A percentile compares a stretch with the other conserved stretches of the same genome.
Evolutionary conservation across 2,888 invertebrate genomes (phyloP).

Genomic region (Mesochorus sp.): DNA sequence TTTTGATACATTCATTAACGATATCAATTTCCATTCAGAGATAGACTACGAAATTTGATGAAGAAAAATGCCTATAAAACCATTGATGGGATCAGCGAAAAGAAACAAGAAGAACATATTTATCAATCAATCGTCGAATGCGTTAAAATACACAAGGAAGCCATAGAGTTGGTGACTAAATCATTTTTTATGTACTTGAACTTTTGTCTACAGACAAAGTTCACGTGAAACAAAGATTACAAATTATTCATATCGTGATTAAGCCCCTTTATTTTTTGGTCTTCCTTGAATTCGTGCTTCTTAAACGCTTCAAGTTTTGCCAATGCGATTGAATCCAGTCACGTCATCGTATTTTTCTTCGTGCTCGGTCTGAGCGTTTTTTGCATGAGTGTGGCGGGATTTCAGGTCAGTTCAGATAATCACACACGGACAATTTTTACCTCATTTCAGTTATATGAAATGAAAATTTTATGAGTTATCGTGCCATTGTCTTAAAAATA

Average conservation of each 20-base stretch:
- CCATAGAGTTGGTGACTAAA: conserved; percentile 55
- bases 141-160: conserved; percentile 55
- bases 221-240: no score
- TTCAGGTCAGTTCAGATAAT: conserved; percentile 52
- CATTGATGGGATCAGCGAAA: background rate
- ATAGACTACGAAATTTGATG: conserved; percentile 20
- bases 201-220: no score
- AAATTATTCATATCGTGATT: background rate
- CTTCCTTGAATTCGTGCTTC: background rate
- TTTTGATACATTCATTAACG: no score
- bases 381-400: conserved; percentile 54
- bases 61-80: background rate
- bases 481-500: background rate
- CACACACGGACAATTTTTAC: no score
- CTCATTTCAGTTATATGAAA: no score
- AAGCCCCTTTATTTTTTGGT: background rate
- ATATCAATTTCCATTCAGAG: no score
- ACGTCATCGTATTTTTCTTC: conserved; percentile 34
- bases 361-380: conserved; percentile 47
- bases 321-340: conserved; percentile 46
- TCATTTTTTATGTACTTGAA: no score
- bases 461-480: background rate
- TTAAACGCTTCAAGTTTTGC: conserved; percentile 45
- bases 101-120: background rate
- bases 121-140: conserved; percentile 46